Base-by-base conservation (phyloP, 2,888 invertebrate genomes). In the Mythimna impura region DNA sequence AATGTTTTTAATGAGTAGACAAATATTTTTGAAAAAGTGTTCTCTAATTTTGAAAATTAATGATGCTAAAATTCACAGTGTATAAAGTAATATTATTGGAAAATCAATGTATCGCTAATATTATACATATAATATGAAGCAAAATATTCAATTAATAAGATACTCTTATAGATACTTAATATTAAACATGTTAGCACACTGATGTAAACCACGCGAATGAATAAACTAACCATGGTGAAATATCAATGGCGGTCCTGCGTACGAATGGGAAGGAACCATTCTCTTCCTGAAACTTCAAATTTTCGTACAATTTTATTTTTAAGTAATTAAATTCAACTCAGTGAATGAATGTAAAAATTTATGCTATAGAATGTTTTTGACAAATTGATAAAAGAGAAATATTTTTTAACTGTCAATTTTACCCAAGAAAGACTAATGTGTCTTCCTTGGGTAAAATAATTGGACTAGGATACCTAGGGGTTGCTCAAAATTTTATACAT, bases 121-220 rank as follows among this genome's bases (percentile, higher is more conserved):
- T 47, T 17, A 47, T 20, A 17, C 20, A 47, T 47, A 47, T 47
- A 47, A 17, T 20, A 17, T 47, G 17, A 47, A 47, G 20, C 47
- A 47, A 47, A 43, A 50, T 12, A 47, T 30, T 2, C 12, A 47
- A 10, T 58, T 30, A 22, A 57, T 65, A 58, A 25, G 25, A 54
- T 22, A 54, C 52, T 36, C 34, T 30, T 36, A 61, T 54, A 8
- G 2, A 10, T 40, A 30, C 12, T 12, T 54, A 20, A 3, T 58
- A 7, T 17, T 34, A 6, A 58, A 14, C 4, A 22, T 69, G 60
- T 22, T 61, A 69, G 25, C 43, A 74, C 25, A 55, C 34, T 60
- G n/a, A n/a, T n/a, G 12, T 8, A n/a, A 14, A 60, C n/a, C 3
- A 36, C n/a, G 34, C 9, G n/a, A 36, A 12, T n/a, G 20, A n/a